Evolutionary conservation across 2,113 vertebrate genomes (phyloP).

Genomic region (Artemisiospiza belli): DNA sequence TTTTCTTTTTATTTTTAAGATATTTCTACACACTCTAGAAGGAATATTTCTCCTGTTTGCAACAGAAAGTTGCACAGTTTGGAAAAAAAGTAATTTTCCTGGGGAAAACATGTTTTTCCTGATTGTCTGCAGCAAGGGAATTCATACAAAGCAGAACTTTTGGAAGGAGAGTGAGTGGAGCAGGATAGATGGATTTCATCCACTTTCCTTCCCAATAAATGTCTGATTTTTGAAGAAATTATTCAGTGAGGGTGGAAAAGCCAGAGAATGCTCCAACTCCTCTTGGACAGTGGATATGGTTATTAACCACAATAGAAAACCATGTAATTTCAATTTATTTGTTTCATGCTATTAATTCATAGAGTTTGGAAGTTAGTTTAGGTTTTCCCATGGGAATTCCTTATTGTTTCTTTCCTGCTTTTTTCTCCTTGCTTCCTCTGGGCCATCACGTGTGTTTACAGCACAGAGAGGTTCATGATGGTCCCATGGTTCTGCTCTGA

Average conservation of each 20-base stretch:
- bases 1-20: neutral
- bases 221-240: neutral
- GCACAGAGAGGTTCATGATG: rapidly evolving
- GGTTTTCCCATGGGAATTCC: neutral
- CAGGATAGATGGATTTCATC: neutral
- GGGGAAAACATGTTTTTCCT: neutral
- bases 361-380: neutral
- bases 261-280: neutral
- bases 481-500: neutral
- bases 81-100: neutral
- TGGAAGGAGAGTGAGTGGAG: neutral
- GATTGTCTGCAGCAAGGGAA: neutral
- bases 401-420: neutral
- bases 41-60: neutral
- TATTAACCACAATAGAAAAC: neutral
- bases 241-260: neutral
- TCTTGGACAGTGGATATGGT: neutral
- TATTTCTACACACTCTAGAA: neutral
- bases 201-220: neutral
- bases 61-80: neutral
- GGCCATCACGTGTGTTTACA: neutral
- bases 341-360: neutral
- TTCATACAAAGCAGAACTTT: neutral
- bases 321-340: neutral
- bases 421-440: neutral